Conservation (phyloP, 2,888 invertebrate species). For the Fragum whitleyi region DNA sequence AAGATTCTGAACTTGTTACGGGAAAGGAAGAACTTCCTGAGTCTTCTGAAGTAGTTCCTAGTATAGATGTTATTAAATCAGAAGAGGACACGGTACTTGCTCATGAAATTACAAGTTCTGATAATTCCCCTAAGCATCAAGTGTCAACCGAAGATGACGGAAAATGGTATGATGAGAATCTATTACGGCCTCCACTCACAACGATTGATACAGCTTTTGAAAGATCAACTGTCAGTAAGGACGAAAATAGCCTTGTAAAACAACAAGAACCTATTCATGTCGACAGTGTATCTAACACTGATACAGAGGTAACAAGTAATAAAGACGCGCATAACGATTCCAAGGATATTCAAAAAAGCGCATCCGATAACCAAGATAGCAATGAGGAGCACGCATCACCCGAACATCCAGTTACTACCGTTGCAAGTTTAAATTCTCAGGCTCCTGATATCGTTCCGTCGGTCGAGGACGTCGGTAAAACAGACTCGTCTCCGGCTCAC, state of each 20-base stretch:
- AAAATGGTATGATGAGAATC: slow-evolving; percentile 10
- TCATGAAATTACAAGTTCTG: not conserved
- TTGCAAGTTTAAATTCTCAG: slow-evolving; percentile 37
- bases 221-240: not conserved
- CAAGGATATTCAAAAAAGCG: not conserved
- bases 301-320: not conserved
- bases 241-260: not conserved
- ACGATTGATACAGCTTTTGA: not conserved
- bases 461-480: slow-evolving; percentile 36
- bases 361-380: not conserved
- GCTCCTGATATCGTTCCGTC: slow-evolving; percentile 44
- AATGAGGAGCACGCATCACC: not conserved
- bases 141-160: not conserved
- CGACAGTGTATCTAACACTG: slow-evolving; percentile 19
- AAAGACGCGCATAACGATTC: not conserved
- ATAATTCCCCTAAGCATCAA: not conserved
- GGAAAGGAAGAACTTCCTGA: not conserved
- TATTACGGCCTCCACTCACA: slow-evolving; percentile 2
- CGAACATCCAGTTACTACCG: not conserved
- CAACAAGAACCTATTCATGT: not conserved
- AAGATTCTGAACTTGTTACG: not conserved
- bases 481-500: slow-evolving; percentile 15
- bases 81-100: not conserved
- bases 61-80: slow-evolving; percentile 1
- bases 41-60: not conserved